Conservation (phyloP, 2,113 vertebrate genomes). For the Apodemus speciosus region DNA sequence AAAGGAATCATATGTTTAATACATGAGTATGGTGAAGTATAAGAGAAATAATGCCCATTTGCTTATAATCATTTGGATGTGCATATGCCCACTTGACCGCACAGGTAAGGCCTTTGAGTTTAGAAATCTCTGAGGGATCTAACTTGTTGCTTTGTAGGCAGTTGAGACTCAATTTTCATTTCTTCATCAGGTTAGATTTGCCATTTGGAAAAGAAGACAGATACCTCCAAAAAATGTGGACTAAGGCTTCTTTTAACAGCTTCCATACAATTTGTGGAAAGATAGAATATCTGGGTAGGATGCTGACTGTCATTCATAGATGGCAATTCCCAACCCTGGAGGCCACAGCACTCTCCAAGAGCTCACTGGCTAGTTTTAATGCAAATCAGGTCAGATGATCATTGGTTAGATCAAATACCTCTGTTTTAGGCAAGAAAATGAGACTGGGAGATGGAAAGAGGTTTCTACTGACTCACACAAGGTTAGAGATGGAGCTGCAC, state of each 20-base stretch:
- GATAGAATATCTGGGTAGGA: not conserved
- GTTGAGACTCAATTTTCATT: not conserved
- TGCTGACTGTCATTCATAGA: not conserved
- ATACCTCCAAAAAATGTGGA: not conserved
- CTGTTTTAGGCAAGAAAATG: not conserved
- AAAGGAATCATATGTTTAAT: not conserved
- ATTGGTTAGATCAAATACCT: not conserved
- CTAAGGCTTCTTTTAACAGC: not conserved
- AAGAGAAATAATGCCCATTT: not conserved
- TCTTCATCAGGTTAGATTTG: slow-evolving; percentile 29
- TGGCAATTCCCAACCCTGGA: not conserved
- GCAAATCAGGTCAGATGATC: not conserved
- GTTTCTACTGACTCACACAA: not conserved
- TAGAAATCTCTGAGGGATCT: not conserved
- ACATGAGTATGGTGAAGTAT: not conserved
- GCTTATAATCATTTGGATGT: not conserved
- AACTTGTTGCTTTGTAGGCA: not conserved
- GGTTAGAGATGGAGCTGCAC: not conserved
- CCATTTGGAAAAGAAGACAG: not conserved
- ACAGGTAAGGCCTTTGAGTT: not conserved
- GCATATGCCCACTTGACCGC: not conserved
- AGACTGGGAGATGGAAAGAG: not conserved
- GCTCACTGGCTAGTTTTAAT: not conserved
- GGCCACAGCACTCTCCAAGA: not conserved
- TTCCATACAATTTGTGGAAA: not conserved